Conservation (phyloP, 2,888 invertebrate genomes). For the Lumbricus terrestris region DNA sequence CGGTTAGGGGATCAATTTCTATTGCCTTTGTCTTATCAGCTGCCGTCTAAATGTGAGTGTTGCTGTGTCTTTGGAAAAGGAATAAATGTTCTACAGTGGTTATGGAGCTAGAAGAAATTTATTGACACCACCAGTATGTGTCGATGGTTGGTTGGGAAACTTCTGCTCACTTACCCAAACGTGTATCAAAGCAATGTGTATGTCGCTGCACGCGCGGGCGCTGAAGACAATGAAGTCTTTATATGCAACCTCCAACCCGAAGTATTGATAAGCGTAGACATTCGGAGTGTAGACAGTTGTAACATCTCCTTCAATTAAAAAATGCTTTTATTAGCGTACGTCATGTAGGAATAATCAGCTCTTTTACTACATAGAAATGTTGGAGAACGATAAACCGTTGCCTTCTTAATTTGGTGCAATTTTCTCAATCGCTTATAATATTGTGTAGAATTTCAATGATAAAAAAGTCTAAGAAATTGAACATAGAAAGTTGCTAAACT, state of each 20-base stretch:
- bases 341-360: no score
- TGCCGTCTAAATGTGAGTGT: no score
- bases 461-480: no score
- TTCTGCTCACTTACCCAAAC: neutral
- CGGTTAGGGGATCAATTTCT: no score
- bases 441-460: no score
- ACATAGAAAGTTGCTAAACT: no score
- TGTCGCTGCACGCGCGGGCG: constrained; percentile 21
- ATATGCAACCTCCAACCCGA: neutral
- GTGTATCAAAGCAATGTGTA: constrained; percentile 22
- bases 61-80: no score
- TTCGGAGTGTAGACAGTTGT: constrained; percentile 19
- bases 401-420: neutral
- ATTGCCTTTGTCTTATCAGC: no score
- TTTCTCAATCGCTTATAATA: neutral
- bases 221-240: constrained; percentile 14
- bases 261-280: constrained; percentile 12
- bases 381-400: no score
- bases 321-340: neutral
- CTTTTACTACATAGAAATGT: no score
- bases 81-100: no score
- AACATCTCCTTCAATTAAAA: neutral
- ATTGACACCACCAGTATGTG: neutral
- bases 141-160: neutral
- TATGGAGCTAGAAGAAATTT: neutral